Evolutionary conservation across 2,797 vertebrate genomes (phyloP), one percentile per base, ranked within the genome.

Genomic region (Hyperoplus lanceolatus): DNA sequence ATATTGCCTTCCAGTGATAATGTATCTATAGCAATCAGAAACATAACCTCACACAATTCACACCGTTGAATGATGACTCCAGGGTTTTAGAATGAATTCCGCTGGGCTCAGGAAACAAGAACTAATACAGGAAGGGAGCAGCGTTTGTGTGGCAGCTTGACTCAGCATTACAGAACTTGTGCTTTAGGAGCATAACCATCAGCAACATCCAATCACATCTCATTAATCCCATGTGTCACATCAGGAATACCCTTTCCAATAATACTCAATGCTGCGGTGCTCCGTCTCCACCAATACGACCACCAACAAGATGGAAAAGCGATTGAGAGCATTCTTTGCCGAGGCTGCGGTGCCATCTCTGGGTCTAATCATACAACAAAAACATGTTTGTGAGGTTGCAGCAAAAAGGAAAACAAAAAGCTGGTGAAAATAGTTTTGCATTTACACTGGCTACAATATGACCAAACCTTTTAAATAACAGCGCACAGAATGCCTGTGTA

Each of bases 161-260:
- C 72, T 86, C 85, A 85, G 84, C 81, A 57, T n/a, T 62, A 68
- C 6, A 55, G 6, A 82, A 68, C 64, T 58, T 86, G 43, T 65
- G 54, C 71, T 29, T 57, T 21, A 72, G 41, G 14, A 79, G 51
- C 41, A 49, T 58, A 56, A 72, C 55, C 21, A 67, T 77, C 58
- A 75, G 50, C 57, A 39, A 69, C 69, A 45, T 18, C 70, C 66
- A 63, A 67, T 69, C 69, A 69, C 36, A 61, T 63, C 12, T 29
- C 57, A 50, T 81, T 73, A 70, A 89, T 85, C 63, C 77, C 54
- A 60, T 56, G 41, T 21, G 70, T 53, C 57, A 61, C 16, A 51
- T 75, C 18, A 18, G 21, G 72, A 73, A 79, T 57, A 53, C 43
- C 60, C 1, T 21, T 65, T 29, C 29, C 29, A 29, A 29, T 29